phyloP scores from a whole-genome alignment of 2,113 vertebrate species.

The Oreochromis spilurus region DNA sequence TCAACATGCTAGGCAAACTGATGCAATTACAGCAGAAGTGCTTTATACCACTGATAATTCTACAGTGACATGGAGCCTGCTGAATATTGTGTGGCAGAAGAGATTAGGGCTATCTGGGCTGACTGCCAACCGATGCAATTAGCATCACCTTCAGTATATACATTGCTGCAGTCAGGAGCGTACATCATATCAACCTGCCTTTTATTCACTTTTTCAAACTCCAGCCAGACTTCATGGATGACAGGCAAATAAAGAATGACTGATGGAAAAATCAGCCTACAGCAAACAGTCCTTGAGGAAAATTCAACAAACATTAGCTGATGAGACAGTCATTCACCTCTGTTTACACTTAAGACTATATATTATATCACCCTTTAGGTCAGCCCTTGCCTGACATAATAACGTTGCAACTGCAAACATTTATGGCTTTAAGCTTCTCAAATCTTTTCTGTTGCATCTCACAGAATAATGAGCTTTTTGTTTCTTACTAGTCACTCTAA shows the following conservation, averaged over 20 bases:
- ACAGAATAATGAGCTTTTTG: not conserved
- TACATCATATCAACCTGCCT: not conserved
- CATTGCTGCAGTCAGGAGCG: not conserved
- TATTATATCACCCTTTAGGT: not conserved
- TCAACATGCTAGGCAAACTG: constrained; percentile 14
- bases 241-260: not conserved
- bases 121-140: not conserved
- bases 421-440: not conserved
- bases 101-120: not conserved
- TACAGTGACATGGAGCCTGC: not conserved
- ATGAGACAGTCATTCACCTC: not conserved
- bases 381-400: not conserved
- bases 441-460: not conserved
- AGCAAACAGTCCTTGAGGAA: not conserved
- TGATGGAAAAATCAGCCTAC: not conserved
- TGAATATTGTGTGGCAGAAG: not conserved
- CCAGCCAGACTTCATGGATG: not conserved
- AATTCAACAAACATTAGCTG: not conserved
- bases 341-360: not conserved
- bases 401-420: not conserved
- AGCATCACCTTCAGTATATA: not conserved
- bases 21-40: not conserved
- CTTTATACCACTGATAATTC: not conserved
- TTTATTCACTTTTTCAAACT: not conserved
- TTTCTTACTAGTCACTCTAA: not conserved